These are phyloP conservation scores for Pseudomyrmex gracilis DNA, from an alignment of 1,140 invertebrate species.

Conservation along the genomic window DNA sequence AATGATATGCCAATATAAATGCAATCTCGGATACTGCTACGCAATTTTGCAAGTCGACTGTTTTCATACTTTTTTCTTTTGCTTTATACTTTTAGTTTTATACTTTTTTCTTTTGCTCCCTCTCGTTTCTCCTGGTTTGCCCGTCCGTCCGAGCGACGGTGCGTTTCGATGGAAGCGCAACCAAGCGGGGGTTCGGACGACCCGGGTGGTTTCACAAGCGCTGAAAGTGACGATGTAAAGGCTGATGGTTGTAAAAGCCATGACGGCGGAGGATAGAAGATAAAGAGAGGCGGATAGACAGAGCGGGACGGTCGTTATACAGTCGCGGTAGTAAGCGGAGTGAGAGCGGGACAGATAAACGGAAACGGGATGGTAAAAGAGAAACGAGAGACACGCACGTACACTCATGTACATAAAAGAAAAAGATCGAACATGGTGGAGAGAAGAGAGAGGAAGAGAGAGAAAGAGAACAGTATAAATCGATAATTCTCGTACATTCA, in stretches of 20 bases:
- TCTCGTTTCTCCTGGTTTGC: background rate
- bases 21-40: conserved; percentile 35
- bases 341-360: conserved; percentile 51
- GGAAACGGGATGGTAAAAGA: conserved; percentile 44
- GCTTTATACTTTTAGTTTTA: no score
- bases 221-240: conserved; percentile 52
- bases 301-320: conserved; percentile 44
- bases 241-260: conserved; percentile 61
- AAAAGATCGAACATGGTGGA: conserved; percentile 31
- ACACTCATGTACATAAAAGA: background rate
- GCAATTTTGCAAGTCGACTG: conserved; percentile 36
- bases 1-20: conserved; percentile 47
- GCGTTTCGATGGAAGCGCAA: conserved; percentile 41
- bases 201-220: conserved; percentile 34
- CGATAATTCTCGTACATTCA: conserved; percentile 82
- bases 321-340: conserved; percentile 41
- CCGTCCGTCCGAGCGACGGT: background rate
- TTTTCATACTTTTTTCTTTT: conserved; percentile 43
- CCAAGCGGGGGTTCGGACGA: conserved; percentile 9
- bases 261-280: conserved; percentile 38
- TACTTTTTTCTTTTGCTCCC: conserved; percentile 21
- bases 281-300: conserved; percentile 49
- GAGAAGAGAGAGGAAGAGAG: conserved; percentile 64
- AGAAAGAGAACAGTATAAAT: conserved; percentile 59
- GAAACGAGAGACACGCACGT: conserved; percentile 36